Evolutionary conservation across 2,113 vertebrate genomes (phyloP), one percentile per base, ranked within the genome.

Genomic region (Chitala chitala): DNA sequence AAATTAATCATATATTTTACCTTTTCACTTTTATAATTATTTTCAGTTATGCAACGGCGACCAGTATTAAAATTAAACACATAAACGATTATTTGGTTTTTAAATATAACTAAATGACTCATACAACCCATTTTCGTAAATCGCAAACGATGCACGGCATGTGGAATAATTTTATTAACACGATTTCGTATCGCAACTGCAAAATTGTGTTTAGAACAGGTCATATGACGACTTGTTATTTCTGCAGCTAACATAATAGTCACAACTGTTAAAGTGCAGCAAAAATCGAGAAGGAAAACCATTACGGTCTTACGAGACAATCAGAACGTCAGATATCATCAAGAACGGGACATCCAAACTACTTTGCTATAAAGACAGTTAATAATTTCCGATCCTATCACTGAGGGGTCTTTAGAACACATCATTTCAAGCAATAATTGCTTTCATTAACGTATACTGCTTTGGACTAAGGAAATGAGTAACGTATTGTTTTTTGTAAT

Each of bases 301-400:
- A 69, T 69, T 58, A 51, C 48, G 38, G 38, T 8, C 31, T 69
- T 59, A 44, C 40, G 29, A 69, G 42, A 29, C 74, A 75, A 70
- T 70, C 65, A 48, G 69, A 68, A 69, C 5, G 31, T 50, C 36
- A 44, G 22, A 55, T 15, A 38, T 7, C 53, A 33, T 33, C 22
- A 40, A 24, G 26, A 24, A 75, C 66, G 59, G 74, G 66, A 75
- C 69, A 70, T 13, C 26, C 36, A 69, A 48, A 51, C 10, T 10
- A 51, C 48, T 36, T 40, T 51, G 53, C 55, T 13, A 26, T 61
- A 15, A 29, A 44, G 31, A 36, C 6, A 2, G 54, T 22, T 70
- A 75, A 75, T 75, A 46, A 75, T 69, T 58, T 75, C 73, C 65
- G 26, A 44, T 54, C 17, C 53, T 40, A 13, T 69, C 20, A 55